These are phyloP conservation scores for Stenodera caucasica DNA, from an alignment of 2,888 invertebrate genomes.

Conservation along the genomic window DNA sequence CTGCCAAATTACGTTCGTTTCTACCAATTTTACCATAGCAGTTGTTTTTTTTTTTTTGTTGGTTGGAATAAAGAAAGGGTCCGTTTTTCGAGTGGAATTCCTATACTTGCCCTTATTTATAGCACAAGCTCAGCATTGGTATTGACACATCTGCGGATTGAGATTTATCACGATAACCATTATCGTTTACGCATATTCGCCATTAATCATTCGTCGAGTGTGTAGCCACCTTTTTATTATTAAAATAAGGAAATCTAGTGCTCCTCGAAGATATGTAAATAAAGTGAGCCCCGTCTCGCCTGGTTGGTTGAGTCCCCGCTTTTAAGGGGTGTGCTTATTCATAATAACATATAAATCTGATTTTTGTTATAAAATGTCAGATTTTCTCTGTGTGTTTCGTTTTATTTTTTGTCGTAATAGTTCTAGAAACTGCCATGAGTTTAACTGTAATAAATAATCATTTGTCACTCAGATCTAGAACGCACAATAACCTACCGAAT, in stretches of 20 bases:
- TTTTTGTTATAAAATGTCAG: slow-evolving; percentile 1
- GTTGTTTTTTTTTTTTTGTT: no score
- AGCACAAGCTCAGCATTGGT: slow-evolving; percentile 48
- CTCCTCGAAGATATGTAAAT: slow-evolving; percentile 3
- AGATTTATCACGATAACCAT: slow-evolving; percentile 42
- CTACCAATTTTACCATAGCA: no score
- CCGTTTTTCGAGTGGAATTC: slow-evolving; percentile 22
- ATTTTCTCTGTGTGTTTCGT: neutral
- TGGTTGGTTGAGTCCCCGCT: neutral
- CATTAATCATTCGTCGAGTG: slow-evolving; percentile 16
- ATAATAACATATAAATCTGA: slow-evolving; percentile 1
- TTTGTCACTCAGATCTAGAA: slow-evolving; percentile 48
- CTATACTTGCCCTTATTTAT: slow-evolving; percentile 49
- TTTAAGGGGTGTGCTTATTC: slow-evolving; percentile 3
- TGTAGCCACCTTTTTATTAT: slow-evolving; percentile 9
- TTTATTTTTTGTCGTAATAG: slow-evolving; percentile 26
- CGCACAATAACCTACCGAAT: slow-evolving; percentile 48
- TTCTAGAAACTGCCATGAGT: slow-evolving; percentile 39
- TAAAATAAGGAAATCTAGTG: slow-evolving; percentile 3
- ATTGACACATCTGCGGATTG: slow-evolving; percentile 49
- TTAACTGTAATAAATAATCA: slow-evolving; percentile 45
- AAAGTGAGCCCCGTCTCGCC: neutral
- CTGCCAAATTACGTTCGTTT: neutral
- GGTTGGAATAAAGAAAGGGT: slow-evolving; percentile 17
- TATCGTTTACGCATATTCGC: slow-evolving; percentile 34